Conservation (phyloP, 2,113 vertebrate genomes). For the Centropus unirufus region DNA sequence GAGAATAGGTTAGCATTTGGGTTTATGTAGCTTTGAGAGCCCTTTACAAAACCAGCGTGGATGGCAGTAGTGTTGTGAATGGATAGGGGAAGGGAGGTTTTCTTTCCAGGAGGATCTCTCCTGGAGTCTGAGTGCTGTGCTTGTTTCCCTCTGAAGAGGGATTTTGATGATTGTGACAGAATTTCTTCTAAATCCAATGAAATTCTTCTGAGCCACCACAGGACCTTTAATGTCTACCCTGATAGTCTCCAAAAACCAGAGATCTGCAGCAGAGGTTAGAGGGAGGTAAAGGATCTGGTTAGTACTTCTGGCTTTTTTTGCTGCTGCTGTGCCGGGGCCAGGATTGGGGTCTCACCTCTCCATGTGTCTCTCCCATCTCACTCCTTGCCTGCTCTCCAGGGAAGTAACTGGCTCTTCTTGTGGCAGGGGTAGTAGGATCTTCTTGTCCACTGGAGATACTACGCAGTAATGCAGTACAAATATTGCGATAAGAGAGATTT, state of each 20-base stretch:
- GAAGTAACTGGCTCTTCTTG: neutral
- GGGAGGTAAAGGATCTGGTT: neutral
- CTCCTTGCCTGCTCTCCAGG: neutral
- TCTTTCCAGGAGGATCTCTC: neutral
- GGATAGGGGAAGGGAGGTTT: neutral
- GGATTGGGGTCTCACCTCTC: accelerated
- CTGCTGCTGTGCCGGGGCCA: neutral
- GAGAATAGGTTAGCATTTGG: constrained; percentile 33
- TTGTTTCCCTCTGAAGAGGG: neutral
- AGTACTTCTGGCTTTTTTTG: neutral
- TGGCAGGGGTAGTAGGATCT: neutral
- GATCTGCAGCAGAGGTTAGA: neutral
- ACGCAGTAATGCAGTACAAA: neutral
- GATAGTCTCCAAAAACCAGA: neutral
- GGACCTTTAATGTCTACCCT: neutral
- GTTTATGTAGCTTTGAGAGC: constrained; percentile 1
- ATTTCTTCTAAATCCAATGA: neutral
- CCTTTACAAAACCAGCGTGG: neutral
- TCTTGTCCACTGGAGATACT: neutral
- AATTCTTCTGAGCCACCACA: neutral
- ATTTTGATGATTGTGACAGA: neutral
- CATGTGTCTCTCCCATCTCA: neutral
- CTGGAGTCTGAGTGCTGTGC: too few relatives aligned
- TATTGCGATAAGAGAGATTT: neutral
- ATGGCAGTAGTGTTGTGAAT: neutral